Evolutionary conservation across 2,797 vertebrate species (phyloP).

Genomic region (Leptoclinus maculatus): DNA sequence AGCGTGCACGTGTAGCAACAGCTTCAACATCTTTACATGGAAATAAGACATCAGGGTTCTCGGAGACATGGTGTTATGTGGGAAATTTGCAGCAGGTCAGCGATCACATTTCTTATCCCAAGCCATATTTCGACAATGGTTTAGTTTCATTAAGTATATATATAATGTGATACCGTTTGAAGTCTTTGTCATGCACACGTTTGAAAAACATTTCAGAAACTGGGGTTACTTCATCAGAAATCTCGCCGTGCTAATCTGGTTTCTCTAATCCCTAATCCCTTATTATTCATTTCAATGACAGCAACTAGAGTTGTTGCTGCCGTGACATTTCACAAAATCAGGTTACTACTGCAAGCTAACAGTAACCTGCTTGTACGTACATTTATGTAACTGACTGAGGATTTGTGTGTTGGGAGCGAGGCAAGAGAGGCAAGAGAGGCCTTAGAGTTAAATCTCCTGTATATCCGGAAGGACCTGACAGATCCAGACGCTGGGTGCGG

Average conservation of each 20-base stretch:
- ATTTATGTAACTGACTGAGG: background rate
- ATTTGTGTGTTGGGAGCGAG: background rate
- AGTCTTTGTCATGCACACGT: background rate
- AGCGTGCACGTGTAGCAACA: background rate
- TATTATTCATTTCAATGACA: background rate
- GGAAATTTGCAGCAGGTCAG: background rate
- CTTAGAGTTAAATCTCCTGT: conserved; percentile 30
- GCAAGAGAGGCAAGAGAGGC: background rate
- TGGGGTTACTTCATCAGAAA: background rate
- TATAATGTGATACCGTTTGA: background rate
- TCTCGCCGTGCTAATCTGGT: background rate
- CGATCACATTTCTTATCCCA: background rate
- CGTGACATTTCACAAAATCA: conserved; percentile 1
- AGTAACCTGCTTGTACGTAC: background rate
- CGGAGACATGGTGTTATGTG: background rate
- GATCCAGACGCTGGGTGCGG: background rate
- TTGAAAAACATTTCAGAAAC: background rate
- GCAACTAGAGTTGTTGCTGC: background rate
- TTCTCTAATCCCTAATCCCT: background rate
- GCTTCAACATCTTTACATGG: background rate
- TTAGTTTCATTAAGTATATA: background rate
- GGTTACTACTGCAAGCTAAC: background rate
- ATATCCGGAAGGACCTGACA: conserved; percentile 26
- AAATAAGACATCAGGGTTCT: background rate
- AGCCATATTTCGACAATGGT: background rate